A percentile compares a stretch with the other conserved stretches of the same genome.
Conservation (phyloP, 2,888 invertebrate genomes). For the Rotaria socialis region DNA sequence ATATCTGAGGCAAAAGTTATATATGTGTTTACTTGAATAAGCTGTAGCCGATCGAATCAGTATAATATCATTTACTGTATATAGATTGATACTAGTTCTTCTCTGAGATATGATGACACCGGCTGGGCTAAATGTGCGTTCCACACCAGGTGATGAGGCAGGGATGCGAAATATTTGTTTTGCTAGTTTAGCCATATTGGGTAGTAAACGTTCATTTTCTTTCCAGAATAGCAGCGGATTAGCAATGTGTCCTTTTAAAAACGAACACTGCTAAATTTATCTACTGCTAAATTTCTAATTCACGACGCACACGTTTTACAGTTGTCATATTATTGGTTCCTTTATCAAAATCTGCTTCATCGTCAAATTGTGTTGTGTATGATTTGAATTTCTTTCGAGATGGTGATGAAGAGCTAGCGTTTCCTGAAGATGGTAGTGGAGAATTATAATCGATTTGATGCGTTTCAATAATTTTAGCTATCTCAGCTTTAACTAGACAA, state of each 20-base stretch:
- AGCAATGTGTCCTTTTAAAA: neutral
- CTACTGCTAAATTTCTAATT: neutral
- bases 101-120: neutral
- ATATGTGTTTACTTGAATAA: neutral
- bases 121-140: neutral
- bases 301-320: neutral
- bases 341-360: too few relatives aligned
- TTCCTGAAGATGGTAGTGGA: too few relatives aligned
- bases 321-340: too few relatives aligned
- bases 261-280: neutral
- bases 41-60: neutral
- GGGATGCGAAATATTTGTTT: neutral
- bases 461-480: too few relatives aligned
- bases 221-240: neutral
- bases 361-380: too few relatives aligned
- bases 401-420: too few relatives aligned
- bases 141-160: neutral
- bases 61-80: neutral
- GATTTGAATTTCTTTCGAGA: too few relatives aligned
- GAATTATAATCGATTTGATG: too few relatives aligned
- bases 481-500: too few relatives aligned
- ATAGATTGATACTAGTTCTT: neutral
- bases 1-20: neutral
- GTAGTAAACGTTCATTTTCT: neutral
- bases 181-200: neutral